phyloP scores from a whole-genome alignment of 2,113 vertebrate genomes.

The Puffinus mauretanicus region DNA sequence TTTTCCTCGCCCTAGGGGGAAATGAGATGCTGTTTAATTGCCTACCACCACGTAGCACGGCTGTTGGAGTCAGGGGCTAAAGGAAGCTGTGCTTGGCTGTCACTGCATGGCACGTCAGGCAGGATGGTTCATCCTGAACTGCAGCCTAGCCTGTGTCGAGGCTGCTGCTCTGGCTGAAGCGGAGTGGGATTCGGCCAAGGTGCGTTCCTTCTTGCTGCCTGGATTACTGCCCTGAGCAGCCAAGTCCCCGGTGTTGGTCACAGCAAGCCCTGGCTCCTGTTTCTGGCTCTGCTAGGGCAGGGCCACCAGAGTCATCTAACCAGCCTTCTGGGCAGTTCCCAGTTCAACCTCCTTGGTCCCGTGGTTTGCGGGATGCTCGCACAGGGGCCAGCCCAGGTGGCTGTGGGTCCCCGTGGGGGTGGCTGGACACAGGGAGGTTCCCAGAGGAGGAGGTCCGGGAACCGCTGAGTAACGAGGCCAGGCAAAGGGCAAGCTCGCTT shows the following conservation, averaged over 20 bases:
- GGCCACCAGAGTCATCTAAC: not conserved
- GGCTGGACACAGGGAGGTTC: not conserved
- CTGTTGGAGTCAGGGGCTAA: not conserved
- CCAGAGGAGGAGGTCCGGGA: not conserved
- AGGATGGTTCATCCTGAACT: not conserved
- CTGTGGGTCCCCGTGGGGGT: accelerated
- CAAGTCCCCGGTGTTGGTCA: not conserved
- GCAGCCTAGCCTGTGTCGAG: not conserved
- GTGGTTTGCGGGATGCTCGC: accelerated
- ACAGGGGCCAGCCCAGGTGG: not conserved
- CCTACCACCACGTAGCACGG: accelerated
- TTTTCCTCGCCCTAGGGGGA: not conserved
- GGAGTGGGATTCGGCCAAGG: not conserved
- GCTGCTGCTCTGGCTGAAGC: not conserved
- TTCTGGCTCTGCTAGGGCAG: not conserved
- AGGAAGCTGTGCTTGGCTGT: not conserved
- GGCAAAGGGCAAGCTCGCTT: not conserved
- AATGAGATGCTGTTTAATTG: not conserved
- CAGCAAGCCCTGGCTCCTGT: not conserved
- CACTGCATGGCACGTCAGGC: not conserved
- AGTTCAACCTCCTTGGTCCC: not conserved
- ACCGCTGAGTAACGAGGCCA: not conserved
- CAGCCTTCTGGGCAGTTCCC: not conserved
- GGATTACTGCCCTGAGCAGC: not conserved
- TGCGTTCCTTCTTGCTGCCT: not conserved